Conservation (phyloP, 2,113 vertebrate species). For the Mormyrus iriodes region DNA sequence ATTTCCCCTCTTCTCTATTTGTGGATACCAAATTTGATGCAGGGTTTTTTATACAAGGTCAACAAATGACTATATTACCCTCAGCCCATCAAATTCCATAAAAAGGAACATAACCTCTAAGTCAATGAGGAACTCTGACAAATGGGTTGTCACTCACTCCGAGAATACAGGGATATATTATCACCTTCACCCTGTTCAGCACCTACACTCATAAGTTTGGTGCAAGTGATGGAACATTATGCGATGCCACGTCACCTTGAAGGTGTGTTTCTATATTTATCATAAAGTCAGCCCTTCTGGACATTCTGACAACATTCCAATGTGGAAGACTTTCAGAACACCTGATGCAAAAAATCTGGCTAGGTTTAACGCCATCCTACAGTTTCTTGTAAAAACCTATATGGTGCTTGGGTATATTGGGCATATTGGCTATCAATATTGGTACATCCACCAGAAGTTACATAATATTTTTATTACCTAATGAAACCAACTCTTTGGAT, state of each 20-base stretch:
- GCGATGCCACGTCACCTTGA: not conserved
- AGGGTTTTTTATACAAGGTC: constrained; percentile 49
- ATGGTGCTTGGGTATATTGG: not conserved
- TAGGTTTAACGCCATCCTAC: not conserved
- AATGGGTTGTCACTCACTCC: constrained; percentile 67
- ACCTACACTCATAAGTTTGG: constrained; percentile 52
- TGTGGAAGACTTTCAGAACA: not conserved
- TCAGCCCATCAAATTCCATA: constrained; percentile 61
- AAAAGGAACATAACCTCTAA: constrained; percentile 65
- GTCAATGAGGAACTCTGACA: constrained; percentile 71
- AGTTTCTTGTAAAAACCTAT: not conserved
- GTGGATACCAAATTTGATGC: not conserved
- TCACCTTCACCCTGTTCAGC: constrained; percentile 67
- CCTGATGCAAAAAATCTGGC: no score
- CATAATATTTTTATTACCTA: not conserved
- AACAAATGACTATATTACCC: constrained; percentile 55
- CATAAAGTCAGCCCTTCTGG: not conserved
- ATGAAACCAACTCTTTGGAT: not conserved
- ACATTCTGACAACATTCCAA: not conserved
- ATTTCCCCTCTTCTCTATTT: not conserved
- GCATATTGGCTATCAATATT: not conserved
- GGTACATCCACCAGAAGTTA: not conserved
- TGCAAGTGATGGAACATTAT: not conserved
- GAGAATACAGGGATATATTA: constrained; percentile 61
- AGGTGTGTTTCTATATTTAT: not conserved